Percentiles rank a stretch among this genome's conserved stretches.
Conservation (phyloP, 2,113 vertebrate species). For the Neodon shergylaensis region DNA sequence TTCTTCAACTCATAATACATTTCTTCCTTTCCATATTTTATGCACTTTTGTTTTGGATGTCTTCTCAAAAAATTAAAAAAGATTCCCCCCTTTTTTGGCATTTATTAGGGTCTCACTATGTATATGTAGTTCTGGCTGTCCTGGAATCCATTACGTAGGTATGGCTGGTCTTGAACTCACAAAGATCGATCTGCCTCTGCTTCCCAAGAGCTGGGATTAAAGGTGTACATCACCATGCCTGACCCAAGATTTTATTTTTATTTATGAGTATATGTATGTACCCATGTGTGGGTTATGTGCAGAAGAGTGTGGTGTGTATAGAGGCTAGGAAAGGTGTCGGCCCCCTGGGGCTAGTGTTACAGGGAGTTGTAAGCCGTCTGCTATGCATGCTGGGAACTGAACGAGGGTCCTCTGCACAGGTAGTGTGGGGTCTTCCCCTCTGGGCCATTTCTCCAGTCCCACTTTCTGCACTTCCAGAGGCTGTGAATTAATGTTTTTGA, state of each 20-base stretch:
- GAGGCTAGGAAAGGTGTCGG: background rate
- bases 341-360: background rate
- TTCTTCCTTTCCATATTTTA: background rate
- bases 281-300: background rate
- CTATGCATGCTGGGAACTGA: background rate
- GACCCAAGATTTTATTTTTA: background rate
- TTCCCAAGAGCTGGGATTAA: background rate
- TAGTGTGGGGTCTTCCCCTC: background rate
- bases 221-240: background rate
- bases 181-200: background rate
- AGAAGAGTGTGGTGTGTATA: background rate
- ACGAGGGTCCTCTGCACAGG: background rate
- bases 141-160: too few relatives aligned
- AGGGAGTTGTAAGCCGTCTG: background rate
- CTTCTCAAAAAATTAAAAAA: background rate
- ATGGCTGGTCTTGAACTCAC: background rate
- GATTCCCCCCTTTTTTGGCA: background rate
- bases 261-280: background rate
- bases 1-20: background rate
- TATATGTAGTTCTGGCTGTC: background rate
- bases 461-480: background rate
- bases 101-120: background rate
- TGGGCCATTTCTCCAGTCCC: background rate
- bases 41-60: background rate
- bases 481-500: background rate